Percentiles rank a stretch among this genome's conserved stretches.
These are phyloP conservation scores for Ptychochromis oligacanthus DNA, from an alignment of 2,113 vertebrate genomes.

Conservation along the genomic window DNA sequence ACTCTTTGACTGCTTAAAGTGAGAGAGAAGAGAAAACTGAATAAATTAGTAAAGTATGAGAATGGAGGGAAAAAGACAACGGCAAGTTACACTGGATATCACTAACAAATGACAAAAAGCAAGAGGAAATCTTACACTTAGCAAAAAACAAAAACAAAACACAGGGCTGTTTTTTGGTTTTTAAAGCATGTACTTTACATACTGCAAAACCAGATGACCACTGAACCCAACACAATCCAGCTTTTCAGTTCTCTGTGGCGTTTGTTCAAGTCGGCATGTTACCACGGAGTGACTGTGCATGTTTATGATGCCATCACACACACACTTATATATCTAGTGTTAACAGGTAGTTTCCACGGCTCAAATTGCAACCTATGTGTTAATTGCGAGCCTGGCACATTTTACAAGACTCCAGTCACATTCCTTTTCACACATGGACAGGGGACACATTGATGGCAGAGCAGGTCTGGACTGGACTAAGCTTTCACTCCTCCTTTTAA, in stretches of 20 bases:
- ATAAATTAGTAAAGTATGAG: too few species aligned
- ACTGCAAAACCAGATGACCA: neutral
- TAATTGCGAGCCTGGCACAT: slow-evolving; percentile 32
- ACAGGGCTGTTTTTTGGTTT: neutral
- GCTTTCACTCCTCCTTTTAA: neutral
- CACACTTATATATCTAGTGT: neutral
- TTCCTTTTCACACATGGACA: slow-evolving; percentile 36
- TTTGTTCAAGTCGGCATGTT: neutral
- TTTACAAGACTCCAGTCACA: slow-evolving; percentile 41
- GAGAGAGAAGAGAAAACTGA: neutral
- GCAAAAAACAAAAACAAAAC: too few species aligned
- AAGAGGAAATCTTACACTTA: neutral
- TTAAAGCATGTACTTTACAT: neutral
- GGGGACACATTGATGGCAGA: slow-evolving; percentile 50
- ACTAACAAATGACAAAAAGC: neutral
- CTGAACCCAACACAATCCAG: neutral
- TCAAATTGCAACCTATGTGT: slow-evolving; percentile 6
- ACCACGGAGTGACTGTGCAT: neutral
- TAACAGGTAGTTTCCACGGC: neutral
- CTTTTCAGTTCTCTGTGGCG: neutral
- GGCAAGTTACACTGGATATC: neutral
- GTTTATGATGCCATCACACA: neutral
- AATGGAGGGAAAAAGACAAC: neutral
- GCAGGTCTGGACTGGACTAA: slow-evolving; percentile 25
- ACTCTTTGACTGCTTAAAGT: neutral